These are phyloP conservation scores for Crocodylus rhombifer DNA, from an alignment of 2,797 vertebrate species.

Conservation along the genomic window DNA sequence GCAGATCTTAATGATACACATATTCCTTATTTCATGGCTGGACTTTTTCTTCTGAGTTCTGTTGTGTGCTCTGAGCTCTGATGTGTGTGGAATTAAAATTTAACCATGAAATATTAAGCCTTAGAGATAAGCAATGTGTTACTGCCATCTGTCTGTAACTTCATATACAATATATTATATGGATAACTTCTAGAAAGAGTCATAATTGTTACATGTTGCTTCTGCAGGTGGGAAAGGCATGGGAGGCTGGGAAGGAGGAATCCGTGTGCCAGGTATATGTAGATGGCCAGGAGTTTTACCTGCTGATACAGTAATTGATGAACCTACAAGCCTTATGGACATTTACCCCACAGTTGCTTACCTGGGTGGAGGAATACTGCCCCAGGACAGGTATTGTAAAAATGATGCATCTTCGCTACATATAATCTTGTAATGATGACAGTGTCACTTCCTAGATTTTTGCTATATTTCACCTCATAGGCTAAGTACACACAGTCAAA, in stretches of 20 bases:
- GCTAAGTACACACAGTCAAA: neutral
- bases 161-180: neutral
- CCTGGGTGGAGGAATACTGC: slow-evolving; percentile 79
- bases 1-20: neutral
- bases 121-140: neutral
- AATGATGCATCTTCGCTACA: neutral
- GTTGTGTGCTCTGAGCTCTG: neutral
- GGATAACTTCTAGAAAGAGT: neutral
- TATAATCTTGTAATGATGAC: neutral
- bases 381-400: slow-evolving; percentile 83
- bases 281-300: slow-evolving; percentile 74
- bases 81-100: neutral
- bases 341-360: slow-evolving; percentile 86
- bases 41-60: neutral
- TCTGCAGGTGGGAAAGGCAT: slow-evolving; percentile 87
- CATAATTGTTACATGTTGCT: neutral
- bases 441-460: neutral
- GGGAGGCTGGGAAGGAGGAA: slow-evolving; percentile 93
- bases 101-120: neutral
- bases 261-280: slow-evolving; percentile 86
- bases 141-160: neutral
- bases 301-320: slow-evolving; percentile 80
- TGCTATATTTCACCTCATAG: neutral
- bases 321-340: slow-evolving; percentile 91
- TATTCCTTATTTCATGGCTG: neutral